Conservation (phyloP, 2,888 invertebrate genomes). For the Taenaris catops region DNA sequence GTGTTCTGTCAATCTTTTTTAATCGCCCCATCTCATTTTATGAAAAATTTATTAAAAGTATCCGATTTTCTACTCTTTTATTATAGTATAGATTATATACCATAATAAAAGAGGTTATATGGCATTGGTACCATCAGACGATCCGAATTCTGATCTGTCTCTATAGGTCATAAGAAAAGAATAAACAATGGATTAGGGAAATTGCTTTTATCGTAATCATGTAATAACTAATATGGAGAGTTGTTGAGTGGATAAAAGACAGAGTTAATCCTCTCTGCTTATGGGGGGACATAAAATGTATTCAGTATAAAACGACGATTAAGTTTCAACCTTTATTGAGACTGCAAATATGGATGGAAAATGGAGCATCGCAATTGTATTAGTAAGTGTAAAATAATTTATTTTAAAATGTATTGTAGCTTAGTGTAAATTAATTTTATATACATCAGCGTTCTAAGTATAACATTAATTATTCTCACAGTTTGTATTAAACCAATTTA, state of each 20-base stretch:
- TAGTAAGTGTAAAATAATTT: conserved; percentile 35
- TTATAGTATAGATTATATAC: too few species aligned
- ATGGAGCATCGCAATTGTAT: conserved; percentile 28
- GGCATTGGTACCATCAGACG: too few species aligned
- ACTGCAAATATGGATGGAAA: conserved; percentile 33
- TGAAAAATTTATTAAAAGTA: too few species aligned
- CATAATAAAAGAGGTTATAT: too few species aligned
- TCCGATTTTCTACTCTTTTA: too few species aligned
- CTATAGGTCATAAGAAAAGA: background rate
- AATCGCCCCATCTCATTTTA: too few species aligned
- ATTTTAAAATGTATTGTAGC: too few species aligned
- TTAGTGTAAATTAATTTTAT: background rate
- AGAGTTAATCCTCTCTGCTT: conserved; percentile 20
- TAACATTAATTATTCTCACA: too few species aligned
- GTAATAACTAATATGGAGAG: conserved; percentile 8
- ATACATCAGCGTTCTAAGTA: too few species aligned
- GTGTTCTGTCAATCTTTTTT: too few species aligned
- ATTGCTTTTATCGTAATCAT: conserved; percentile 6
- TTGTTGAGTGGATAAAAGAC: conserved; percentile 2
- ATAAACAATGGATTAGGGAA: conserved; percentile 6
- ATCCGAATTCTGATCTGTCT: background rate
- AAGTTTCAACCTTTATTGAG: conserved; percentile 18
- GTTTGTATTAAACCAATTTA: conserved; percentile 1
- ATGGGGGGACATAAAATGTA: conserved; percentile 27
- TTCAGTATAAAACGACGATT: conserved; percentile 23